Conservation (phyloP, 2,888 invertebrate species). For the Clistopyga incitator region DNA sequence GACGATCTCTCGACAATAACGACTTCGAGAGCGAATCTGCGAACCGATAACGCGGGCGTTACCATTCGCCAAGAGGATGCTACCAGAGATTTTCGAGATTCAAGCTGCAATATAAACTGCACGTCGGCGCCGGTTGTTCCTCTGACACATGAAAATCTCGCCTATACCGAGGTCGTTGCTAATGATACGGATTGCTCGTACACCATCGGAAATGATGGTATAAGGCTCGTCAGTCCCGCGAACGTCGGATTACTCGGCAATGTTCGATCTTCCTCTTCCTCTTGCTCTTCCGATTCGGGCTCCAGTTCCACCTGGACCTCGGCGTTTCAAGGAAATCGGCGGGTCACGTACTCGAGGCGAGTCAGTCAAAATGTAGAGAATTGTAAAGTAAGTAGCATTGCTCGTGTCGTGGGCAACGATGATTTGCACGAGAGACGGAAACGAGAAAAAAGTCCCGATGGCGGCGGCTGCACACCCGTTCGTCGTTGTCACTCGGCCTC, state of each 20-base stretch:
- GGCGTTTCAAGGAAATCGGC: slow-evolving; percentile 43
- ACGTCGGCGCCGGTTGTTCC: neutral
- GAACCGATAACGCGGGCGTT: slow-evolving; percentile 62
- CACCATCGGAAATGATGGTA: slow-evolving; percentile 65
- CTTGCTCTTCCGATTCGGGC: slow-evolving; percentile 26
- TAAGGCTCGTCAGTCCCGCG: slow-evolving; percentile 70
- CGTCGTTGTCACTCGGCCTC: slow-evolving; percentile 86
- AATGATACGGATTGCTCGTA: slow-evolving; percentile 30
- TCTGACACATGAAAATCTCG: slow-evolving; percentile 8
- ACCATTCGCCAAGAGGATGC: slow-evolving; percentile 26
- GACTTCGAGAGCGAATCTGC: slow-evolving; percentile 9
- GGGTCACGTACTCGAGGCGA: slow-evolving; percentile 47
- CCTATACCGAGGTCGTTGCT: slow-evolving; percentile 25
- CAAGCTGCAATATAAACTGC: neutral
- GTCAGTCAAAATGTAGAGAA: slow-evolving; percentile 34
- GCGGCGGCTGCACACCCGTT: slow-evolving; percentile 74
- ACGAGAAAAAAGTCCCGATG: slow-evolving; percentile 35
- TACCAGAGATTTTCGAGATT: slow-evolving; percentile 43
- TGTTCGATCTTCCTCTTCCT: slow-evolving; percentile 58
- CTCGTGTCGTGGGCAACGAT: slow-evolving; percentile 27
- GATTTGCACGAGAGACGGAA: slow-evolving; percentile 15
- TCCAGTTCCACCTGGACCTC: slow-evolving; percentile 26
- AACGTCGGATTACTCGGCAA: slow-evolving; percentile 51
- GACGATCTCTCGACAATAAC: slow-evolving; percentile 47
- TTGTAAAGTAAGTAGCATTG: slow-evolving; percentile 49